phyloP scores from a whole-genome alignment of 2,113 vertebrate genomes.

The Cebus imitator region DNA sequence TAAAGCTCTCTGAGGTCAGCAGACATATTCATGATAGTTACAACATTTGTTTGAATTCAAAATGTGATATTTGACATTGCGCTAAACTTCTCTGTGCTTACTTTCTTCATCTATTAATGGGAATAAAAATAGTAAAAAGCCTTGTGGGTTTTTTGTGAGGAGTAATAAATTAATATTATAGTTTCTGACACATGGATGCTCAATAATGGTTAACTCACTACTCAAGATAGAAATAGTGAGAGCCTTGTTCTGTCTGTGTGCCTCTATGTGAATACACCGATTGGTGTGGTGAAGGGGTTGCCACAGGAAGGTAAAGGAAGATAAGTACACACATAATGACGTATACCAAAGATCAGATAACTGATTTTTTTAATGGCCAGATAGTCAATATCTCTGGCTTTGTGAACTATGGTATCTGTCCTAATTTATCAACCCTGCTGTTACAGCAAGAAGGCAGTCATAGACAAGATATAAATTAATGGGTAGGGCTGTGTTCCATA shows the following conservation, averaged over 20 bases:
- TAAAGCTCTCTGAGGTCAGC: not conserved
- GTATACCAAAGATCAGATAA: not conserved
- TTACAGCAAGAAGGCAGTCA: not conserved
- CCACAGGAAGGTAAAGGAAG: not conserved
- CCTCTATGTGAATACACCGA: not conserved
- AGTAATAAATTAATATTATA: not conserved
- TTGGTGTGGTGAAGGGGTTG: not conserved
- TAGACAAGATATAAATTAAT: not conserved
- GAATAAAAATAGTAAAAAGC: not conserved
- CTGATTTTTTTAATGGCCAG: not conserved
- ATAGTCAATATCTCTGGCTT: conserved; percentile 22
- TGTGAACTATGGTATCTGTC: not conserved
- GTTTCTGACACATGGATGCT: not conserved
- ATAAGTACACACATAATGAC: not conserved
- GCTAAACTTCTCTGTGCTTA: not conserved
- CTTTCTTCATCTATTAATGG: not conserved
- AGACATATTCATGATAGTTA: not conserved
- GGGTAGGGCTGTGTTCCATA: not conserved
- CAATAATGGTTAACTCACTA: not conserved
- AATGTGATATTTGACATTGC: not conserved
- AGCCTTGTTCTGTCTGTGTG: not conserved
- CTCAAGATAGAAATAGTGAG: not conserved
- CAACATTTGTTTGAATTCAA: not conserved
- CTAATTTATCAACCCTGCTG: not conserved
- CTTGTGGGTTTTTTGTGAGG: not conserved